These are phyloP conservation scores for Phrynosoma blainvillii DNA, from an alignment of 2,113 vertebrate genomes.

Conservation along the genomic window DNA sequence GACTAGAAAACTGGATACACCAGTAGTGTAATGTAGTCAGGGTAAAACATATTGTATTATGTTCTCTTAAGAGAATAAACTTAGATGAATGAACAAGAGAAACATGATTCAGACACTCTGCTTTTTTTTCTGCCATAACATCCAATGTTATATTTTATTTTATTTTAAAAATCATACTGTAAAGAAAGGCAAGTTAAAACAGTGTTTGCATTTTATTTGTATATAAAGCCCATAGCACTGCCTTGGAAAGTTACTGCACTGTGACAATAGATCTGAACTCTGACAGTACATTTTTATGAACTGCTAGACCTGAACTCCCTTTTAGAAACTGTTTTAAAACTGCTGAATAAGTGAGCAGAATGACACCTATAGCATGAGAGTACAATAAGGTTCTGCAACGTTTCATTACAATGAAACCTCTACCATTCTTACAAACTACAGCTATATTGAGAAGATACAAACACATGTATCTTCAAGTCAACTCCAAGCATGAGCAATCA, in stretches of 20 bases:
- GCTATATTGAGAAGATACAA: neutral
- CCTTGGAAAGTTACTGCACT: neutral
- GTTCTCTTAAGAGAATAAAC: neutral
- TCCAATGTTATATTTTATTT: slow-evolving; percentile 3
- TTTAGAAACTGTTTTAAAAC: neutral
- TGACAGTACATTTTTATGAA: neutral
- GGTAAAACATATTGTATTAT: neutral
- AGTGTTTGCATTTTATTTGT: neutral
- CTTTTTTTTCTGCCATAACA: neutral
- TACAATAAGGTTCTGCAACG: neutral
- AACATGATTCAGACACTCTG: neutral
- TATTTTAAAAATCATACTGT: slow-evolving; percentile 1
- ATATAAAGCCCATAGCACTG: slow-evolving; percentile 10
- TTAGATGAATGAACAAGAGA: accelerated
- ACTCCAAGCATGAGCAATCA: neutral
- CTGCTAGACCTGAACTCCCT: neutral
- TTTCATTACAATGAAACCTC: neutral
- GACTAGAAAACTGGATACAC: neutral
- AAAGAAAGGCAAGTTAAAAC: neutral
- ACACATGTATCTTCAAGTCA: neutral
- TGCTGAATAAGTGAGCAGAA: slow-evolving; percentile 4
- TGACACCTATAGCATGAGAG: slow-evolving; percentile 6
- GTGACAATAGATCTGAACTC: neutral
- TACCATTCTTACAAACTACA: neutral
- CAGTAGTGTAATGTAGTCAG: neutral